phyloP scores from a whole-genome alignment of 2,113 vertebrate species.

The Acanthochromis polyacanthus region DNA sequence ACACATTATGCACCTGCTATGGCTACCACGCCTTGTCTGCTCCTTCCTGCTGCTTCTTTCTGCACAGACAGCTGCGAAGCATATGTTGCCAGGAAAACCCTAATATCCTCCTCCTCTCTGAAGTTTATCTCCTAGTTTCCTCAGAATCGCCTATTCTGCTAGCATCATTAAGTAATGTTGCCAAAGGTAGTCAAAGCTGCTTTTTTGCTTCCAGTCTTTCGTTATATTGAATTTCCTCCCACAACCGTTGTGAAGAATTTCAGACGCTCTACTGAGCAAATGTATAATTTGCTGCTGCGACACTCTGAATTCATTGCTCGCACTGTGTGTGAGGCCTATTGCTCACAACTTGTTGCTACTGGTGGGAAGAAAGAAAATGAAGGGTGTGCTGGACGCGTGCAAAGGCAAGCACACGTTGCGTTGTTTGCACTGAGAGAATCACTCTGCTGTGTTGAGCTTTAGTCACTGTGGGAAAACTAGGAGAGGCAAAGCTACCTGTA shows the following conservation, averaged over 20 bases:
- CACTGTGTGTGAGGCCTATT: background rate
- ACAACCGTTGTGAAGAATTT: background rate
- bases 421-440: constrained; percentile 24
- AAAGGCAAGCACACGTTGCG: constrained; percentile 19
- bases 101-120: background rate
- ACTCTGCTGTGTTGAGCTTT: constrained; percentile 4
- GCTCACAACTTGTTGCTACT: constrained; percentile 15
- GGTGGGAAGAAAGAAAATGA: background rate
- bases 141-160: background rate
- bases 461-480: background rate
- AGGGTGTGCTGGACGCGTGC: background rate
- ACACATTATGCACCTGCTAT: constrained; percentile 37
- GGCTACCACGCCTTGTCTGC: constrained; percentile 16
- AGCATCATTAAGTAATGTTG: background rate
- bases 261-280: too few relatives aligned
- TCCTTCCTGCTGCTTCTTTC: constrained; percentile 4
- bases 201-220: background rate
- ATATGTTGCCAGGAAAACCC: constrained; percentile 8
- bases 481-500: background rate
- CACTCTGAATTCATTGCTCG: fast-evolving
- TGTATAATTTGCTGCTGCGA: background rate
- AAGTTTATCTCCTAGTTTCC: background rate
- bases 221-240: background rate
- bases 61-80: constrained; percentile 18
- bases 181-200: background rate